phyloP scores from a whole-genome alignment of 1,140 invertebrate species.

The Coptotermes formosanus region DNA sequence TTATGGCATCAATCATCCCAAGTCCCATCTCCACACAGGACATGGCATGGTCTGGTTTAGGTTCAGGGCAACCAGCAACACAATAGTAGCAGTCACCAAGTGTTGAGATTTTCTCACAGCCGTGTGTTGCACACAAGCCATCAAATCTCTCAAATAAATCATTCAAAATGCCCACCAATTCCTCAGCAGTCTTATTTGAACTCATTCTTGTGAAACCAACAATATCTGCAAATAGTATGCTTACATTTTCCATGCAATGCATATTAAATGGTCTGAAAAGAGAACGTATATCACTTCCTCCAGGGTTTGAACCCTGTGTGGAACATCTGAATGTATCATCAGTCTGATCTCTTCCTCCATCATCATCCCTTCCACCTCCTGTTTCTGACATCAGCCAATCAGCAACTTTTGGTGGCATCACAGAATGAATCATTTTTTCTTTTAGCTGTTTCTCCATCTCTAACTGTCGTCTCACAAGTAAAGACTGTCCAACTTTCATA shows the following conservation, averaged over 20 bases:
- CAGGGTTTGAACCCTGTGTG: neutral
- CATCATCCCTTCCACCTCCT: constrained; percentile 56
- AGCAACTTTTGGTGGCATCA: constrained; percentile 93
- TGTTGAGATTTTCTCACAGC: constrained; percentile 92
- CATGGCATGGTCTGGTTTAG: constrained; percentile 80
- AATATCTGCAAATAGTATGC: constrained; percentile 97
- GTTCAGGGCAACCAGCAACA: constrained; percentile 88
- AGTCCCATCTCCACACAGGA: constrained; percentile 87
- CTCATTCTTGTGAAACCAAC: constrained; percentile 98
- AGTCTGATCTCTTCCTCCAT: constrained; percentile 41
- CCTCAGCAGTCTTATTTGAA: constrained; percentile 89
- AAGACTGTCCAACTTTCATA: constrained; percentile 93
- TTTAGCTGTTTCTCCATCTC: constrained; percentile 93
- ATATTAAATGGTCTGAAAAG: constrained; percentile 92
- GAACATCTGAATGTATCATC: constrained; percentile 39
- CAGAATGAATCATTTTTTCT: constrained; percentile 96
- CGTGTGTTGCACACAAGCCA: constrained; percentile 73
- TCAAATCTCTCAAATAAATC: constrained; percentile 97
- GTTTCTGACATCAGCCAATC: constrained; percentile 76
- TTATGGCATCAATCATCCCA: constrained; percentile 84
- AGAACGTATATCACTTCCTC: constrained; percentile 66
- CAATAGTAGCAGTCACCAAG: constrained; percentile 95
- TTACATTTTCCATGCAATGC: constrained; percentile 92
- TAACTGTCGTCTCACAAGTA: constrained; percentile 80
- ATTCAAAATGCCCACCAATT: constrained; percentile 86